Evolutionary conservation across 2,113 vertebrate species (phyloP), one percentile per base, ranked within the genome.

Genomic region (Emydocephalus ijimae): DNA sequence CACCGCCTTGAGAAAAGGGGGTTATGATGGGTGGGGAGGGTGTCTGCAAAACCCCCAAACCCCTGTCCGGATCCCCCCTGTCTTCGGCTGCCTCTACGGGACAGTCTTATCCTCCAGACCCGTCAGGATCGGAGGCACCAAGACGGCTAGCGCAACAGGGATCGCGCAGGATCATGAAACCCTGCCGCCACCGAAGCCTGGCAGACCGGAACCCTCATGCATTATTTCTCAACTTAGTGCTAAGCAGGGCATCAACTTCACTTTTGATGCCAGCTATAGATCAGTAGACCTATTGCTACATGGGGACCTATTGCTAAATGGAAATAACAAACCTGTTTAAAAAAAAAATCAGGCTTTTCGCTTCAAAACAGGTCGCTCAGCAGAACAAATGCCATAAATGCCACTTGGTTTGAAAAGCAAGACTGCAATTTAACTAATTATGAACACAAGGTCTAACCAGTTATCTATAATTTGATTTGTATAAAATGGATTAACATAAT

Each of bases 391-490:
- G 92, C 81, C 45, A 89, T 91, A 94, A 92, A 95, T 93, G 93
- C 93, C 54, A 61, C 91, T 94, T 91, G 94, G 91, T 94, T 96
- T 93, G 59, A 93, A 91, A 94, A 93, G 94, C 92, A 90, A 96
- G 94, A 91, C 92, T 96, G 94, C 95, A 96, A 96, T 96, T 95
- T 96, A 96, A 96, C 96, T 96, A 93, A 96, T 96, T 97, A 93
- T 43, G 94, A 96, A 95, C 94, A 96, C 96, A 94, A 96, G 96
- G 96, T 96, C 21, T 96, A 96, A 96, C 95, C 95, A 96, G 95
- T 96, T 96, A 94, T 94, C 90, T 92, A 69, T 96, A 94, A 97
- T 96, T 97, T 96, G 94, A 97, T 96, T 97, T 96, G 95, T 94
- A 94, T 88, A 95, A 48, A 87, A 87, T 74, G 64, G 14, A 74